Evolutionary conservation across 2,797 vertebrate species (phyloP).

Genomic region (Pseudochaenichthys georgianus): DNA sequence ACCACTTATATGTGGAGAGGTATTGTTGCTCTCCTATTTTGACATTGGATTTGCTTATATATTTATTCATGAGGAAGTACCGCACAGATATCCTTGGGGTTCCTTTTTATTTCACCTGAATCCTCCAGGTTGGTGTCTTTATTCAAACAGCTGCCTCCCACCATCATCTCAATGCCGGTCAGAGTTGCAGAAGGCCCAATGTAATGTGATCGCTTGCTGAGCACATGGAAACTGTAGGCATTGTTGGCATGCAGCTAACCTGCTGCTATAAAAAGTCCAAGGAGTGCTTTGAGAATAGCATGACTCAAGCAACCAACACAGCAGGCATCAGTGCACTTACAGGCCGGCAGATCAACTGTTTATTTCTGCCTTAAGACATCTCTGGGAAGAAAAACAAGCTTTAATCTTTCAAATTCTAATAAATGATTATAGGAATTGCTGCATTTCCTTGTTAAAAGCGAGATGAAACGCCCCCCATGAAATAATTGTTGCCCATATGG

Average conservation of each 20-base stretch:
- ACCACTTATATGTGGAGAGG: background rate
- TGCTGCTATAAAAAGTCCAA: constrained; percentile 66
- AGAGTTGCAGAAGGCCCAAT: constrained; percentile 47
- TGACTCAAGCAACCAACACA: constrained; percentile 61
- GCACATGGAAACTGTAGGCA: constrained; percentile 57
- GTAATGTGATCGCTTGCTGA: constrained; percentile 35
- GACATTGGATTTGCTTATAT: background rate
- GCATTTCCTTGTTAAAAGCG: background rate
- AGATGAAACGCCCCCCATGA: background rate
- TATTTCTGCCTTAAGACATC: constrained; percentile 48
- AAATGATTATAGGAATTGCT: constrained; percentile 16
- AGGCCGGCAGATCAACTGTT: constrained; percentile 61
- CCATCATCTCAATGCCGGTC: constrained; percentile 29
- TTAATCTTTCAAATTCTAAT: constrained; percentile 12
- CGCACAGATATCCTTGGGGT: background rate
- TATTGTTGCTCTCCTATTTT: background rate
- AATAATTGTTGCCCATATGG: background rate
- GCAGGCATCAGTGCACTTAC: constrained; percentile 51
- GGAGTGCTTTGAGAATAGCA: constrained; percentile 58
- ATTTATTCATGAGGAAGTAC: constrained; percentile 6
- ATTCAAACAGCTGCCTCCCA: constrained; percentile 33
- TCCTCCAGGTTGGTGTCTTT: constrained; percentile 35
- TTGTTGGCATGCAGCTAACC: constrained; percentile 66
- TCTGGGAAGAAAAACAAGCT: constrained; percentile 8
- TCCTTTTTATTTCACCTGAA: constrained; percentile 16